Evolutionary conservation across 2,888 invertebrate species (phyloP), one percentile per base, ranked within the genome.

Genomic region (Spisula solida): DNA sequence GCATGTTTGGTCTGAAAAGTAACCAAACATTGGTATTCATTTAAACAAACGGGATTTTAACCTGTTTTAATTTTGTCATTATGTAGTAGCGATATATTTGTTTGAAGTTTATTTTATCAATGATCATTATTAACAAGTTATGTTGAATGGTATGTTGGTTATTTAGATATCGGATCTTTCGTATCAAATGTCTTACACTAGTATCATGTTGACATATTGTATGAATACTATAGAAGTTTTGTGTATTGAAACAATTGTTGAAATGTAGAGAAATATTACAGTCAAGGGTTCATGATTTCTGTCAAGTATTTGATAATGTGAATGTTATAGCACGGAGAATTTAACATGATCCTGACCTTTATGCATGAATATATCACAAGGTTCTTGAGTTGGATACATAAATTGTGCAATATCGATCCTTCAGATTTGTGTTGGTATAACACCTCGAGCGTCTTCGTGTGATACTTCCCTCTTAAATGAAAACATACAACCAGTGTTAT

Each of bases 41-140:
- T 66, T 5, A 25, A 66, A 66, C 25, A 66, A 66, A 66, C 10
- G 10, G 25, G 25, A n/a, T 25, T 25, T 66, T 66, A 66, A 66
- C 60, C 60, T 66, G 60, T 66, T 25, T 66, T 66, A 66, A 66
- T n/a, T 14, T 75, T 75, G 75, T 75, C 75, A 75, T 75, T 75
- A 75, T 5, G 12, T 75, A 31, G 75, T 75, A 41, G 41, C 41
- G 25, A 75, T 34, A 31, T 16, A 75, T 75, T 75, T 75, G 75
- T 75, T 75, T 75, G 34, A 75, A 75, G 34, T 75, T 75, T 4
- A 14, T 70, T 75, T 25, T 75, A 75, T 75, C 75, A 34, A 75
- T 34, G 34, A 75, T 75, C 75, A 34, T 29, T 75, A 75, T 75
- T 31, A 75, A 75, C 75, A 31, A 66, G 60, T 66, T 66, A 25